Conservation (phyloP, 2,113 vertebrate genomes). For the Chloropsis cyanopogon region DNA sequence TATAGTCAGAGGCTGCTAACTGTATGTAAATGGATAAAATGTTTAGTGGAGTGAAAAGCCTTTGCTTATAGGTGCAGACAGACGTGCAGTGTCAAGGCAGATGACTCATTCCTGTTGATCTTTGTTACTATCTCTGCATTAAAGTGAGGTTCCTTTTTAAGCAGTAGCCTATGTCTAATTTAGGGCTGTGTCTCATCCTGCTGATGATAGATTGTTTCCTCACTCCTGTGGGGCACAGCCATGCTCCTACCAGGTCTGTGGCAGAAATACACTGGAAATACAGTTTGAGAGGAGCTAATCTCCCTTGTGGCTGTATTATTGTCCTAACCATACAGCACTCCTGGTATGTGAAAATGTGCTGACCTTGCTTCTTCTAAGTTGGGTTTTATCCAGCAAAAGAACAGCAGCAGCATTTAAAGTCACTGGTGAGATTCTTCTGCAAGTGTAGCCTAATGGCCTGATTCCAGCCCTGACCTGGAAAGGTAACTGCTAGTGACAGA, state of each 20-base stretch:
- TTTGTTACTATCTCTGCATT: neutral
- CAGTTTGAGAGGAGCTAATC: neutral
- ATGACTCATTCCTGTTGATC: neutral
- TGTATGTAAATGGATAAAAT: constrained; percentile 36
- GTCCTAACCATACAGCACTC: neutral
- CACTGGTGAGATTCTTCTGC: neutral
- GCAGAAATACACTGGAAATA: neutral
- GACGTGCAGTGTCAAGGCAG: neutral
- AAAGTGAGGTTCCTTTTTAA: neutral
- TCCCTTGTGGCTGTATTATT: neutral
- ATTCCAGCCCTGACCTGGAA: neutral
- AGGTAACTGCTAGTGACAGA: neutral
- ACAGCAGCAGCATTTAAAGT: neutral
- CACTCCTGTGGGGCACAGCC: neutral
- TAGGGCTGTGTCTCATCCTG: neutral
- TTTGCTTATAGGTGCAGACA: neutral
- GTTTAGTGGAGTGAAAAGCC: neutral
- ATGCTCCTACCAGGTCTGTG: neutral
- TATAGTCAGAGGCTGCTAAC: constrained; percentile 25
- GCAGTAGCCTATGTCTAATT: neutral
- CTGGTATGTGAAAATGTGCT: neutral
- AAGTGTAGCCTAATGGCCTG: neutral
- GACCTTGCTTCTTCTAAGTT: neutral
- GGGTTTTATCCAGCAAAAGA: neutral
- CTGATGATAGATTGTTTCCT: neutral